Percentiles rank a stretch among this genome's conserved stretches.
phyloP scores from a whole-genome alignment of 2,113 vertebrate species.

The Phalacrocorax pelagicus region DNA sequence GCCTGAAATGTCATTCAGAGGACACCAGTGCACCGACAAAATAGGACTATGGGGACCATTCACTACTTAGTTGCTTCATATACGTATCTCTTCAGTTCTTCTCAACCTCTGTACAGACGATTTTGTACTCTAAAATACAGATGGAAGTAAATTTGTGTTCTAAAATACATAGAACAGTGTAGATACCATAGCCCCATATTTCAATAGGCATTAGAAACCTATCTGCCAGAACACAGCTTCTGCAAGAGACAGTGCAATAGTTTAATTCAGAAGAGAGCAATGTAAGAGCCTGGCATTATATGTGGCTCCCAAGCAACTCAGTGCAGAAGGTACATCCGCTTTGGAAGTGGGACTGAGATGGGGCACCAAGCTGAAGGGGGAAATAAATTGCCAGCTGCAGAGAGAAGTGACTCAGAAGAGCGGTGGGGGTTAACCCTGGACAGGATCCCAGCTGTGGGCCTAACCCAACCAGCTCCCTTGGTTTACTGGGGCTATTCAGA shows the following conservation, averaged over 20 bases:
- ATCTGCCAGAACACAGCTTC: not conserved
- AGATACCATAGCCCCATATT: not conserved
- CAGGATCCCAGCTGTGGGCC: not conserved
- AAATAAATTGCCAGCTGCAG: not conserved
- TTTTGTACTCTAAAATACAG: not conserved
- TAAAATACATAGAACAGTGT: not conserved
- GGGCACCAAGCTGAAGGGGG: not conserved
- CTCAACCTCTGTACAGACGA: not conserved
- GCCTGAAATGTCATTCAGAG: not conserved
- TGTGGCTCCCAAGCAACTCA: not conserved
- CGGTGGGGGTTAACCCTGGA: rapidly evolving
- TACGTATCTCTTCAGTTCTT: not conserved
- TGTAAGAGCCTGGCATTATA: not conserved
- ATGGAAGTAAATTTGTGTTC: not conserved
- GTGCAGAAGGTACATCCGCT: not conserved
- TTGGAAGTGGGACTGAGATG: not conserved
- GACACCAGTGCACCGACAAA: not conserved
- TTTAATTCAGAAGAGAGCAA: not conserved
- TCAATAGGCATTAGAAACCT: not conserved
- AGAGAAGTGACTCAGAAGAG: not conserved
- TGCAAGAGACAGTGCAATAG: not conserved
- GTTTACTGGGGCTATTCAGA: not conserved
- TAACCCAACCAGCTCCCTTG: not conserved
- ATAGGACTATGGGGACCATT: not conserved
- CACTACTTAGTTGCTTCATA: not conserved